Evolutionary conservation across 2,113 vertebrate genomes (phyloP).

Genomic region (Megaleporinus macrocephalus): DNA sequence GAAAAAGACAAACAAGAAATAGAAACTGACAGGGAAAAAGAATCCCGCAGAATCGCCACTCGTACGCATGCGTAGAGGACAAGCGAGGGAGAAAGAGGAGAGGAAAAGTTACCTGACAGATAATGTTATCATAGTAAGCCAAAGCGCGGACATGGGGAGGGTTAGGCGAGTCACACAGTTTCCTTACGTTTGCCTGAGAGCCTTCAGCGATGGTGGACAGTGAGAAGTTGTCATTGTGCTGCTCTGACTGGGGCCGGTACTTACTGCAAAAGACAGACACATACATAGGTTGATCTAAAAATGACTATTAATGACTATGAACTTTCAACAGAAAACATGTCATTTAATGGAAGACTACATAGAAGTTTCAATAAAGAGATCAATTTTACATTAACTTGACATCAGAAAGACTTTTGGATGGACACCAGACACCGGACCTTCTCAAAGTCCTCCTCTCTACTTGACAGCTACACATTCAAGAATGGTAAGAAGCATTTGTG

Average conservation of each 20-base stretch:
- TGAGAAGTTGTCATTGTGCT: constrained; percentile 96
- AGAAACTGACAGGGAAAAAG: constrained; percentile 16
- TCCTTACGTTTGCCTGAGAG: constrained; percentile 98
- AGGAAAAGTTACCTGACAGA: constrained; percentile 77
- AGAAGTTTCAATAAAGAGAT: too few relatives aligned
- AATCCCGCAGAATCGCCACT: not conserved
- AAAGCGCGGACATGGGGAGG: constrained; percentile 77
- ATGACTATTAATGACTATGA: too few relatives aligned
- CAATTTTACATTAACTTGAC: too few relatives aligned
- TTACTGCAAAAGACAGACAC: constrained; percentile 71
- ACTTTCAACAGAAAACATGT: too few relatives aligned
- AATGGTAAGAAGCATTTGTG: too few relatives aligned
- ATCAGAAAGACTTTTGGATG: too few relatives aligned
- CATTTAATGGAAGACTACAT: too few relatives aligned
- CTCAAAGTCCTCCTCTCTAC: too few relatives aligned
- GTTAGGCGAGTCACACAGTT: constrained; percentile 73
- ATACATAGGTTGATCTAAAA: constrained; percentile 9
- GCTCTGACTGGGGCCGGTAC: constrained; percentile 90
- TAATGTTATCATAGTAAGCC: constrained; percentile 85
- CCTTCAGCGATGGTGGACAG: constrained; percentile 95
- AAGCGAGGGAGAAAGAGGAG: constrained; percentile 54
- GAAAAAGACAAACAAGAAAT: constrained; percentile 3
- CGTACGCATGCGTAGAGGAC: not conserved
- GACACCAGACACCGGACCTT: too few relatives aligned
- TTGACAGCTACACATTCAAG: too few relatives aligned